Conservation (phyloP, 2,797 vertebrate species). For the Ctenosaura bakeri region DNA sequence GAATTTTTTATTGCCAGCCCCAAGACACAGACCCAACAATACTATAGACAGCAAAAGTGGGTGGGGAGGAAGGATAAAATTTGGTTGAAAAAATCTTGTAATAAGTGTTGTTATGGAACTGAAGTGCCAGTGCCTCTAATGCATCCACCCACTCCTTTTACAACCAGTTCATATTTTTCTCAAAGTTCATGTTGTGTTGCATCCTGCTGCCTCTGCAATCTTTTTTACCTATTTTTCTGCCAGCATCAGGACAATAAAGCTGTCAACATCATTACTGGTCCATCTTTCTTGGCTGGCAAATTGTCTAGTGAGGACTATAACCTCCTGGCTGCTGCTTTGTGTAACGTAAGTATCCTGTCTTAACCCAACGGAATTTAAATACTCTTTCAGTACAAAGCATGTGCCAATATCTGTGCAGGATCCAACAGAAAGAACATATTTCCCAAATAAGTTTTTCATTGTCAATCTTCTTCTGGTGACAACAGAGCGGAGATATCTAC, state of each 20-base stretch:
- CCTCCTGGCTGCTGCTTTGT: slow-evolving; percentile 76
- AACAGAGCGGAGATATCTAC: slow-evolving; percentile 55
- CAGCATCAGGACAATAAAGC: slow-evolving; percentile 80
- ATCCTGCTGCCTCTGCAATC: slow-evolving; percentile 76
- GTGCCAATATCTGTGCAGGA: slow-evolving; percentile 63
- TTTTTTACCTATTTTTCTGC: slow-evolving; percentile 81
- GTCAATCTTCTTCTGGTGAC: slow-evolving; percentile 66
- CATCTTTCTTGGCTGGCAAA: slow-evolving; percentile 83
- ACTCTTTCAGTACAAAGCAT: slow-evolving; percentile 73
- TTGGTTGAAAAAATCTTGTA: slow-evolving; percentile 76
- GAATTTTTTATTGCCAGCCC: slow-evolving; percentile 52
- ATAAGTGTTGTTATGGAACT: slow-evolving; percentile 77
- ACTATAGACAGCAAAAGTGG: slow-evolving; percentile 21
- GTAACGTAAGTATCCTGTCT: slow-evolving; percentile 72
- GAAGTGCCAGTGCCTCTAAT: slow-evolving; percentile 76
- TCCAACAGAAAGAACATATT: slow-evolving; percentile 67
- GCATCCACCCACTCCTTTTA: slow-evolving; percentile 79
- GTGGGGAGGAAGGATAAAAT: slow-evolving; percentile 74
- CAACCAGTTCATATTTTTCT: slow-evolving; percentile 80
- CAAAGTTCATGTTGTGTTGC: slow-evolving; percentile 77
- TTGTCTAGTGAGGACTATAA: slow-evolving; percentile 77
- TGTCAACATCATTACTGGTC: slow-evolving; percentile 77
- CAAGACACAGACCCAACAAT: slow-evolving; percentile 72
- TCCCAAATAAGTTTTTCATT: slow-evolving; percentile 51
- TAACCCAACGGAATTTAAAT: slow-evolving; percentile 80